A percentile compares a stretch with the other conserved stretches of the same genome.
phyloP scores from a whole-genome alignment of 1,140 invertebrate genomes.

The Popillia japonica region DNA sequence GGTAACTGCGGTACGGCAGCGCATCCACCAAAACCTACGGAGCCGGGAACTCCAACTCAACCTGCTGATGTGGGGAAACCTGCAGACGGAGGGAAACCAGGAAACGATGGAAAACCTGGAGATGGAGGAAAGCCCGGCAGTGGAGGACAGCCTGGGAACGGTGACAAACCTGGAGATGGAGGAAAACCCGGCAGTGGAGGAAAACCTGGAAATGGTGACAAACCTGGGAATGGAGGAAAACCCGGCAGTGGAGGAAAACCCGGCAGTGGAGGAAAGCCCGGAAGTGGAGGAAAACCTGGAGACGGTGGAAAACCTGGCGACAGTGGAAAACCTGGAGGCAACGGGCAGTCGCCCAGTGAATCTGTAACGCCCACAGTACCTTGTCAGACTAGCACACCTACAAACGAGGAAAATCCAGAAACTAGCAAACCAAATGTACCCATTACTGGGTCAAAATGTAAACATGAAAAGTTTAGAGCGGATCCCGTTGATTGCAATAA shows the following conservation, averaged over 20 bases:
- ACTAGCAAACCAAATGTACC: slow-evolving; percentile 49
- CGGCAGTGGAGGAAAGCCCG: no score
- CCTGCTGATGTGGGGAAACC: not conserved
- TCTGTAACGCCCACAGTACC: slow-evolving; percentile 47
- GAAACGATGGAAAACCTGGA: no score
- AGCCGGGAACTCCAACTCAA: not conserved
- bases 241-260: no score
- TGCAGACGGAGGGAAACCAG: not conserved
- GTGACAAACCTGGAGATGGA: not conserved
- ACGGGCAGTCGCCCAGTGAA: slow-evolving; percentile 43
- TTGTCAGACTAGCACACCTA: slow-evolving; percentile 45
- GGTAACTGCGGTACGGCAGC: not conserved
- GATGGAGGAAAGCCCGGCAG: no score
- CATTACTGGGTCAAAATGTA: slow-evolving; percentile 51
- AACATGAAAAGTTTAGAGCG: slow-evolving; percentile 63
- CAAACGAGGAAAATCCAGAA: slow-evolving; percentile 44
- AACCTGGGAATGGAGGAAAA: no score
- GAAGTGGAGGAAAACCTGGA: no score
- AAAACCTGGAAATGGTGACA: not conserved
- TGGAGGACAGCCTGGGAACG: not conserved
- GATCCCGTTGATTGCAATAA: slow-evolving; percentile 75
- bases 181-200: not conserved
- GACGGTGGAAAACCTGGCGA: slow-evolving; percentile 44
- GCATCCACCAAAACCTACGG: not conserved
- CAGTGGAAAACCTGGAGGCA: no score